Conservation (phyloP, 2,113 vertebrate species). For the Hippocampus guttulatus region DNA sequence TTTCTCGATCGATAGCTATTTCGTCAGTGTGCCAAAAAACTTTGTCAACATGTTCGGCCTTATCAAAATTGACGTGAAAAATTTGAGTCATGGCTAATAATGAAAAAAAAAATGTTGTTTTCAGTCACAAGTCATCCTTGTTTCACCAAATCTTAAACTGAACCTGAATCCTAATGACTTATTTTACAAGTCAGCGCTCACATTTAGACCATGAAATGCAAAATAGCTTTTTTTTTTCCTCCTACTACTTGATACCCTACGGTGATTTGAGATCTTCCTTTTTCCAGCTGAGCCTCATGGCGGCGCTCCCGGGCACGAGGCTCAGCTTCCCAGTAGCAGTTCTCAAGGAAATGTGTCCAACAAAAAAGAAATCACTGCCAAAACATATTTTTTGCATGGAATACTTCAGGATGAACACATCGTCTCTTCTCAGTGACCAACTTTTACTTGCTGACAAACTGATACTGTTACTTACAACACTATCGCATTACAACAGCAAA, state of each 20-base stretch:
- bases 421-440: not conserved
- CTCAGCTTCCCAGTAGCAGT: conserved; percentile 11
- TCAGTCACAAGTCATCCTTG: not conserved
- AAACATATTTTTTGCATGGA: not conserved
- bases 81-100: not conserved
- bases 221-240: conserved; percentile 22
- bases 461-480: too few species aligned
- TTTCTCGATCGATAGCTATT: too few species aligned
- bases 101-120: not conserved
- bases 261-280: conserved; percentile 3
- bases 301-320: conserved; percentile 27
- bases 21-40: too few species aligned
- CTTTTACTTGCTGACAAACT: not conserved
- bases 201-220: conserved; percentile 33
- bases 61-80: too few species aligned
- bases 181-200: conserved; percentile 38
- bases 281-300: conserved; percentile 11
- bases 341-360: conserved; percentile 9
- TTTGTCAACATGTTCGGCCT: too few species aligned
- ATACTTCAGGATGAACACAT: not conserved
- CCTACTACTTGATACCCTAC: not conserved
- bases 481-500: too few species aligned
- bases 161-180: conserved; percentile 30
- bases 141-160: conserved; percentile 3
- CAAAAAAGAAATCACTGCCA: not conserved